Percentiles rank a stretch among this genome's conserved stretches.
Evolutionary conservation across 2,888 invertebrate species (phyloP).

Genomic region (Agonopterix alstromeriana): DNA sequence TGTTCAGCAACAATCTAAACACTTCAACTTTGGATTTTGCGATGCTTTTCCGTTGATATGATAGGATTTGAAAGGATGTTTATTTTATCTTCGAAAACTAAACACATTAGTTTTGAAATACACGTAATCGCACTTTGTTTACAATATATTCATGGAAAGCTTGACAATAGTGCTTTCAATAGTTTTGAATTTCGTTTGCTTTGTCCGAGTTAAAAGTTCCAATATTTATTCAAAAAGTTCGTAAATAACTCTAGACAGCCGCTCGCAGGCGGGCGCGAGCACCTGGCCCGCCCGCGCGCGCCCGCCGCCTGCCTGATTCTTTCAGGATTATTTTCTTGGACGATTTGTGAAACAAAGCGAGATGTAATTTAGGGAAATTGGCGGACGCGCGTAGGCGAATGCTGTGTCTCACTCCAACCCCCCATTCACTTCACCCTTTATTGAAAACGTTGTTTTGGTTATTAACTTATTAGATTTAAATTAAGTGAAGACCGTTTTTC

Average conservation of each 20-base stretch:
- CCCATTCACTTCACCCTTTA: constrained; percentile 26
- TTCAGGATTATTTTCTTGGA: constrained; percentile 64
- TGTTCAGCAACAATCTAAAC: constrained; percentile 23
- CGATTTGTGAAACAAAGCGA: constrained; percentile 75
- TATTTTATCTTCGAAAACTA: too few species aligned
- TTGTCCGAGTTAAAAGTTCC: constrained; percentile 21
- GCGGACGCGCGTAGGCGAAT: constrained; percentile 32
- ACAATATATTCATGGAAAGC: background rate
- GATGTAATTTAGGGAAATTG: constrained; percentile 72
- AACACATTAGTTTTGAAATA: too few species aligned
- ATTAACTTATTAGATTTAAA: constrained; percentile 31
- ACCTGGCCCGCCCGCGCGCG: constrained; percentile 22
- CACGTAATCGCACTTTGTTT: background rate
- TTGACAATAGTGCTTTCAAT: constrained; percentile 8
- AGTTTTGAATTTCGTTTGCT: constrained; percentile 20
- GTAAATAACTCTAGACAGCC: constrained; percentile 18
- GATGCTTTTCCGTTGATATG: background rate
- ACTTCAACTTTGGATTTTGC: constrained; percentile 10
- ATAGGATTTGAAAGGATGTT: too few species aligned
- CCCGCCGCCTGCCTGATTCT: constrained; percentile 16
- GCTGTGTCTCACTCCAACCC: constrained; percentile 15
- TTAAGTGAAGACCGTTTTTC: constrained; percentile 26
- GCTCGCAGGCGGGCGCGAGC: constrained; percentile 9
- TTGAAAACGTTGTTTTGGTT: constrained; percentile 33
- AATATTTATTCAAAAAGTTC: constrained; percentile 35